Conservation (phyloP, 2,113 vertebrate species). For the Eublepharis macularius region DNA sequence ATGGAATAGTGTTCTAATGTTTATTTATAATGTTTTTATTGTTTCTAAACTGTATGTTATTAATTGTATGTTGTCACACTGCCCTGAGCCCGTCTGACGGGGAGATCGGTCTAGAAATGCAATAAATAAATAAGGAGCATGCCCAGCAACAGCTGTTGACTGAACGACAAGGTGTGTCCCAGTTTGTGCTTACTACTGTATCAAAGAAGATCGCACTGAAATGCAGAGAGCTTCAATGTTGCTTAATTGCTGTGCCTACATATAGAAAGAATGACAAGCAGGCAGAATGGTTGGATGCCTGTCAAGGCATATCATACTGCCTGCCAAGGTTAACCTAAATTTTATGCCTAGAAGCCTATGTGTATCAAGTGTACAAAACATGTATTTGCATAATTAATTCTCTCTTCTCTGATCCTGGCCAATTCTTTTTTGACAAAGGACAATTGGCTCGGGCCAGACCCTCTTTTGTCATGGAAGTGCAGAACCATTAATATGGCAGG, state of each 20-base stretch:
- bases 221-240: not conserved
- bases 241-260: not conserved
- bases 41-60: too few species aligned
- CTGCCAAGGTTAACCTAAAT: not conserved
- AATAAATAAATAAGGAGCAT: too few species aligned
- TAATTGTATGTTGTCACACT: too few species aligned
- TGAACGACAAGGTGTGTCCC: fast-evolving
- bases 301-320: not conserved
- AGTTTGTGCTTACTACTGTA: not conserved
- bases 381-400: not conserved
- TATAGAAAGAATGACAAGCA: not conserved
- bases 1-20: too few species aligned
- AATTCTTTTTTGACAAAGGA: too few species aligned
- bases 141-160: fast-evolving
- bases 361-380: not conserved
- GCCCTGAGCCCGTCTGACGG: too few species aligned
- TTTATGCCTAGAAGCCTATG: not conserved
- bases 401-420: not conserved
- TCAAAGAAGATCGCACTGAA: not conserved
- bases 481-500: too few species aligned
- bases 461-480: too few species aligned
- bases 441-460: too few species aligned
- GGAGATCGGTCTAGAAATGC: too few species aligned
- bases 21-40: too few species aligned
- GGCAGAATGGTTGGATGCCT: too few species aligned